Conservation (phyloP, 2,113 vertebrate genomes). For the Prietella phreatophila region DNA sequence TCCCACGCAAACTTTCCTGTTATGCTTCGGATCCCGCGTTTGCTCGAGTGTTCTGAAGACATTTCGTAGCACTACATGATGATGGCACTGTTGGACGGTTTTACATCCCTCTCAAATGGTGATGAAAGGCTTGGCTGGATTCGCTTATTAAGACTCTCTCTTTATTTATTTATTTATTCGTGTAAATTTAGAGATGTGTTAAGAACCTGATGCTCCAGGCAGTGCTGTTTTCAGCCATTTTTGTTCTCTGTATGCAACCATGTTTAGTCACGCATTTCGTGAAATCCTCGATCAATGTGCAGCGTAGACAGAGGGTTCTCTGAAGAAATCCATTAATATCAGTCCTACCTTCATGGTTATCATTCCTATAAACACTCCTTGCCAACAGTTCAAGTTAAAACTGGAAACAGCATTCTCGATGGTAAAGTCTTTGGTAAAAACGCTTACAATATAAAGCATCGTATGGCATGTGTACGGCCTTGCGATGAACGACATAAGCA, state of each 20-base stretch:
- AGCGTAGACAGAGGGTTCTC: background rate
- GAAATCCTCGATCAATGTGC: background rate
- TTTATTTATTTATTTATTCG: background rate
- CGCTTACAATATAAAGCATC: no score
- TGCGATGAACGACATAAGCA: no score
- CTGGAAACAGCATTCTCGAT: background rate
- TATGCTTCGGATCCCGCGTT: slow-evolving; percentile 18
- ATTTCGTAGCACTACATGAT: background rate
- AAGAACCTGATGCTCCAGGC: background rate
- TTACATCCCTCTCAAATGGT: slow-evolving; percentile 2
- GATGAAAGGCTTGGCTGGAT: slow-evolving; percentile 26
- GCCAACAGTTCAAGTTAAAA: background rate
- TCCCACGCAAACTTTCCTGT: slow-evolving; percentile 17
- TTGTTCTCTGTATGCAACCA: background rate
- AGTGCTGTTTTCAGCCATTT: background rate
- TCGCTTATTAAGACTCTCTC: background rate
- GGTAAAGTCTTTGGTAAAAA: no score
- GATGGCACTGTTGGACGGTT: slow-evolving; percentile 3
- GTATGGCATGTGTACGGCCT: no score
- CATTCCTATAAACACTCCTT: background rate
- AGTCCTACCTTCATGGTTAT: background rate
- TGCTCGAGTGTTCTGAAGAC: slow-evolving; percentile 13
- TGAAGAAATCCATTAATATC: background rate
- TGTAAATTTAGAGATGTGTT: background rate
- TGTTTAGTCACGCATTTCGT: background rate